These are phyloP conservation scores for Dusona sp. DNA, from an alignment of 2,888 invertebrate genomes.

Conservation along the genomic window DNA sequence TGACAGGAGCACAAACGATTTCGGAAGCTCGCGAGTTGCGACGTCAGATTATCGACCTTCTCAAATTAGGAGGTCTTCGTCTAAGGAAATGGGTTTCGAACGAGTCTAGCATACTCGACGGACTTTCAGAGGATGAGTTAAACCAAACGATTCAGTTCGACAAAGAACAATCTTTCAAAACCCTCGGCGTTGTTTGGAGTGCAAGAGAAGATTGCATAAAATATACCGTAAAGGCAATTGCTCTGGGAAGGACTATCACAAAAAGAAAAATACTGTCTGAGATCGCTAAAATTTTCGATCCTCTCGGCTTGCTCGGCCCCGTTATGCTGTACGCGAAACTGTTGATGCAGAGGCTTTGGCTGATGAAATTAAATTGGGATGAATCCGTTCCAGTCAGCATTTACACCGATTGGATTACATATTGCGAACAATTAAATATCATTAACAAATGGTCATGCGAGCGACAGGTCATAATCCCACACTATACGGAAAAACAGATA, in stretches of 20 bases:
- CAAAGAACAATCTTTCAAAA: slow-evolving; percentile 35
- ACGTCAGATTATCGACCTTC: too few species aligned
- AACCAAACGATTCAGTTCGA: not conserved
- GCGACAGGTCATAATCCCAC: slow-evolving; percentile 40
- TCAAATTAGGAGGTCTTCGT: too few species aligned
- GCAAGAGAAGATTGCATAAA: slow-evolving; percentile 19
- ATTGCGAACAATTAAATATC: too few species aligned
- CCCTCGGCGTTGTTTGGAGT: slow-evolving; percentile 52
- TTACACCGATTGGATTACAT: too few species aligned
- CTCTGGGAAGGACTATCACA: slow-evolving; percentile 5
- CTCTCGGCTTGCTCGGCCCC: slow-evolving; percentile 69
- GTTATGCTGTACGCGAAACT: slow-evolving; percentile 69
- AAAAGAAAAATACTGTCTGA: slow-evolving; percentile 70
- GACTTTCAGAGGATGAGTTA: not conserved
- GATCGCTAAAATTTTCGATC: slow-evolving; percentile 72
- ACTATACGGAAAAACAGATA: slow-evolving; percentile 57
- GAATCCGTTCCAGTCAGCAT: slow-evolving; percentile 70
- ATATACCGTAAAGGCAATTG: slow-evolving; percentile 32
- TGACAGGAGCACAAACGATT: slow-evolving; percentile 51
- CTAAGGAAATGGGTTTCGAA: too few species aligned
- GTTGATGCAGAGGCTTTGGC: slow-evolving; percentile 71
- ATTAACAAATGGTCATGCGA: too few species aligned
- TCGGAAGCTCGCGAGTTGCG: too few species aligned
- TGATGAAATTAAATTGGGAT: slow-evolving; percentile 70
- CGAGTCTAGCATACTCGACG: slow-evolving; percentile 13